These are phyloP conservation scores for Vanessa cardui DNA, from an alignment of 2,888 invertebrate genomes.

Conservation along the genomic window DNA sequence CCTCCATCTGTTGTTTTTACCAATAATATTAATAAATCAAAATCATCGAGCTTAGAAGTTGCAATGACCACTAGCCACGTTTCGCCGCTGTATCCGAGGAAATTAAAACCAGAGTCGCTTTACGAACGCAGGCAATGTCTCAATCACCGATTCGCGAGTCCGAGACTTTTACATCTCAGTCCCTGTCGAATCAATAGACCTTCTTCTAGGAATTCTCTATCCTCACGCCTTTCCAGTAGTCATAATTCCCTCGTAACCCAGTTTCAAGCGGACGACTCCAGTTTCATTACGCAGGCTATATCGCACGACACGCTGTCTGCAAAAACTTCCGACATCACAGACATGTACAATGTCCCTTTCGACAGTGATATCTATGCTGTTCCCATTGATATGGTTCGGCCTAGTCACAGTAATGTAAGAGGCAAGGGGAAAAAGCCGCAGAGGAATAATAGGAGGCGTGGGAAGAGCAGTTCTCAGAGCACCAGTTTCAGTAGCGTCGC, in stretches of 20 bases:
- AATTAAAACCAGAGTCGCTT: slow-evolving; percentile 65
- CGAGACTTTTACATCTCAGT: slow-evolving; percentile 82
- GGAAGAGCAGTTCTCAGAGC: slow-evolving; percentile 61
- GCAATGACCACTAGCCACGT: slow-evolving; percentile 55
- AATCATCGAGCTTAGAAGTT: slow-evolving; percentile 53
- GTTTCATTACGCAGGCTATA: slow-evolving; percentile 94
- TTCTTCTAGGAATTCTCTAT: slow-evolving; percentile 89
- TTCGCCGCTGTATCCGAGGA: slow-evolving; percentile 69
- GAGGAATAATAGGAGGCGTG: slow-evolving; percentile 69
- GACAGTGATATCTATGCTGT: slow-evolving; percentile 94
- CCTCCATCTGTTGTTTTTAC: slow-evolving; percentile 58
- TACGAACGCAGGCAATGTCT: slow-evolving; percentile 73
- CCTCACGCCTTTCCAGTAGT: slow-evolving; percentile 91
- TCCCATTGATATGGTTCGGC: slow-evolving; percentile 90
- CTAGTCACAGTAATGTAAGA: slow-evolving; percentile 68
- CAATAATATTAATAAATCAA: slow-evolving; percentile 50
- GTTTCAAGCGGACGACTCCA: slow-evolving; percentile 91
- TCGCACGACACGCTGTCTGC: slow-evolving; percentile 90
- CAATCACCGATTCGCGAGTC: slow-evolving; percentile 72
- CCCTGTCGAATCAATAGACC: slow-evolving; percentile 85
- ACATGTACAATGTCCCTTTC: slow-evolving; percentile 94
- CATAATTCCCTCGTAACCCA: slow-evolving; percentile 91
- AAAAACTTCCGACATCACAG: slow-evolving; percentile 89
- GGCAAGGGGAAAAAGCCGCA: slow-evolving; percentile 68
- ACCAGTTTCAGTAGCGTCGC: slow-evolving; percentile 50